phyloP scores from a whole-genome alignment of 2,888 invertebrate species.

The Chrysolina haemoptera region DNA sequence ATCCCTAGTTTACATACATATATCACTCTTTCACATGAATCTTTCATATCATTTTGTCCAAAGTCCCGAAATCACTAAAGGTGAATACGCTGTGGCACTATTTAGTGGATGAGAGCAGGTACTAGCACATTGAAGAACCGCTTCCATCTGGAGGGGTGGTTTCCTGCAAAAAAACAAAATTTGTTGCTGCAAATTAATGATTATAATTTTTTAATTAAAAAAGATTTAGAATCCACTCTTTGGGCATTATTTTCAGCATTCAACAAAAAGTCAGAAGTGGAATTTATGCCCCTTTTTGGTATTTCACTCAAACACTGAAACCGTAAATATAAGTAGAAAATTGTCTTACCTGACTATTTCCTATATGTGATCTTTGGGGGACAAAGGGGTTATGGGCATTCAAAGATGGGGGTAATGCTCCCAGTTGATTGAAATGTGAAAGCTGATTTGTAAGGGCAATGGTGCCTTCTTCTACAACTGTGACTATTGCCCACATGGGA shows the following conservation, averaged over 20 bases:
- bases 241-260: too few relatives aligned
- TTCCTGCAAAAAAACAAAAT: conserved; percentile 47
- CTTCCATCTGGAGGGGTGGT: conserved; percentile 55
- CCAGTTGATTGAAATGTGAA: conserved; percentile 73
- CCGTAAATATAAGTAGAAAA: conserved; percentile 4
- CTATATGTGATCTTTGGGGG: conserved; percentile 55
- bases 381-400: conserved; percentile 62
- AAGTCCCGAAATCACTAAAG: conserved; percentile 35
- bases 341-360: conserved; percentile 56
- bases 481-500: conserved; percentile 85
- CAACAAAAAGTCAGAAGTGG: too few relatives aligned
- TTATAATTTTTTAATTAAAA: too few relatives aligned
- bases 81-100: conserved; percentile 47
- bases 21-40: conserved; percentile 26
- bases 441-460: conserved; percentile 87
- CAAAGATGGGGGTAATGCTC: conserved; percentile 63
- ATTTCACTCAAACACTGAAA: not conserved
- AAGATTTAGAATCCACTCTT: too few relatives aligned
- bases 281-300: too few relatives aligned
- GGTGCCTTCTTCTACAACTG: conserved; percentile 86
- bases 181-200: too few relatives aligned
- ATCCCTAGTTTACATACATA: conserved; percentile 29
- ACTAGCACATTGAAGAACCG: conserved; percentile 56
- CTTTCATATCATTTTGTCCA: conserved; percentile 23
- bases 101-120: conserved; percentile 41